Conservation (phyloP, 2,888 invertebrate genomes). For the Drosophila flavopinicola region DNA sequence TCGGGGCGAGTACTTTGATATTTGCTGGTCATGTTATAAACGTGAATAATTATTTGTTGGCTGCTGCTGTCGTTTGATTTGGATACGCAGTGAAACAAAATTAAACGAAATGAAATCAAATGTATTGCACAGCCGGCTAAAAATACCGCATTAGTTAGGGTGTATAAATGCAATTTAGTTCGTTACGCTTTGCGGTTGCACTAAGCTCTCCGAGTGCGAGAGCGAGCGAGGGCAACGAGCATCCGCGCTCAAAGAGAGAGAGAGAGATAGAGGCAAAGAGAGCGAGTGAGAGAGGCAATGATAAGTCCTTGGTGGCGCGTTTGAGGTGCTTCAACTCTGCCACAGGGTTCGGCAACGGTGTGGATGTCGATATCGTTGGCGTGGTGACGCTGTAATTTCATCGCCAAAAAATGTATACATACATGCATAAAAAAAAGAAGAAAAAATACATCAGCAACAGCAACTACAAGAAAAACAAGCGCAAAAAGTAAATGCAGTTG, state of each 20-base stretch:
- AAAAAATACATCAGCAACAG: conserved; percentile 6
- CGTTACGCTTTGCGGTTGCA: conserved; percentile 73
- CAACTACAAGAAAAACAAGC: conserved; percentile 17
- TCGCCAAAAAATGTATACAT: conserved; percentile 68
- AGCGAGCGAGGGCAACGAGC: background rate
- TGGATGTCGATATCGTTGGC: conserved; percentile 40
- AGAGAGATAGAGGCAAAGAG: conserved; percentile 1
- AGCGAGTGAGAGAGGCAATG: conserved; percentile 9
- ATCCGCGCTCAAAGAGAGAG: no score
- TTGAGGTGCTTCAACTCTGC: conserved; percentile 74
- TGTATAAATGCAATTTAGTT: conserved; percentile 77
- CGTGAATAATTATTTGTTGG: conserved; percentile 70
- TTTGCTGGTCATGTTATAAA: conserved; percentile 38
- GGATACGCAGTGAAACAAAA: conserved; percentile 42
- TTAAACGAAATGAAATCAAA: conserved; percentile 59
- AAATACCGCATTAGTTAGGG: conserved; percentile 73
- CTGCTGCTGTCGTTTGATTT: conserved; percentile 60
- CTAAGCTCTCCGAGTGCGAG: conserved; percentile 22
- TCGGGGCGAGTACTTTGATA: conserved; percentile 12
- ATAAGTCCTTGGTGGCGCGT: conserved; percentile 68
- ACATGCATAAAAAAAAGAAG: conserved; percentile 17
- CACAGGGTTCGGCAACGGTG: conserved; percentile 33
- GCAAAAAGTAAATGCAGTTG: conserved; percentile 76
- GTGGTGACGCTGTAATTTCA: conserved; percentile 70
- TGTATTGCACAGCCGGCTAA: conserved; percentile 30